phyloP scores from a whole-genome alignment of 2,888 invertebrate species.

The Furcula furcula region DNA sequence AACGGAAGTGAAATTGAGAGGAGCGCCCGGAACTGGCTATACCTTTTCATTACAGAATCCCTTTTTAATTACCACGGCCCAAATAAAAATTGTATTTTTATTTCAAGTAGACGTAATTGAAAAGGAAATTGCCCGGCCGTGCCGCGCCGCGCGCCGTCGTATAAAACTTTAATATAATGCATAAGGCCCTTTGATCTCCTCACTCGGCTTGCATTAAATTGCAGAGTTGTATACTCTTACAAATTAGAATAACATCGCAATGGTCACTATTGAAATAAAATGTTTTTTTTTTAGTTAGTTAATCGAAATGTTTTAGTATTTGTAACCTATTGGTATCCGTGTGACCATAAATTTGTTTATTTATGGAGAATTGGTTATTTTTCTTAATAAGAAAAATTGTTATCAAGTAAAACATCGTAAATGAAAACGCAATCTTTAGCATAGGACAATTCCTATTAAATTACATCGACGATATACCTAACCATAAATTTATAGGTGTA shows the following conservation, averaged over 20 bases:
- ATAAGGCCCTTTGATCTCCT: slow-evolving; percentile 78
- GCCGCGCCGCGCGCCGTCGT: slow-evolving; percentile 62
- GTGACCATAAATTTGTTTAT: no score
- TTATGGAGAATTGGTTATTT: no score
- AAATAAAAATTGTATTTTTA: slow-evolving; percentile 81
- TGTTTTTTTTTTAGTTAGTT: no score
- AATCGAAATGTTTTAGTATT: no score
- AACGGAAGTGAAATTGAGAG: slow-evolving; percentile 80
- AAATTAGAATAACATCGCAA: slow-evolving; percentile 35
- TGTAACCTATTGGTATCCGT: no score
- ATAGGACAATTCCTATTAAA: no score
- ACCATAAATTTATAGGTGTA: slow-evolving; percentile 42
- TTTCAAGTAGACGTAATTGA: slow-evolving; percentile 80
- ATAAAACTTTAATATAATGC: slow-evolving; percentile 81
- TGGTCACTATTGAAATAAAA: slow-evolving; percentile 24
- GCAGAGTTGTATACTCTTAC: slow-evolving; percentile 56
- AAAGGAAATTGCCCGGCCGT: slow-evolving; percentile 76
- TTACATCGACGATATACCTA: slow-evolving; percentile 2
- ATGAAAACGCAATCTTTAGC: no score
- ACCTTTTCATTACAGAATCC: slow-evolving; percentile 81
- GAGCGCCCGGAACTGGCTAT: slow-evolving; percentile 77
- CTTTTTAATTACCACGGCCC: slow-evolving; percentile 80
- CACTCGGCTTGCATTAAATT: slow-evolving; percentile 70
- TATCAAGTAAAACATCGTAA: no score
- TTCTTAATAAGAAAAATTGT: no score